Evolutionary conservation across 1,140 invertebrate genomes (phyloP).

Genomic region (Anoplolepis gracilipes): DNA sequence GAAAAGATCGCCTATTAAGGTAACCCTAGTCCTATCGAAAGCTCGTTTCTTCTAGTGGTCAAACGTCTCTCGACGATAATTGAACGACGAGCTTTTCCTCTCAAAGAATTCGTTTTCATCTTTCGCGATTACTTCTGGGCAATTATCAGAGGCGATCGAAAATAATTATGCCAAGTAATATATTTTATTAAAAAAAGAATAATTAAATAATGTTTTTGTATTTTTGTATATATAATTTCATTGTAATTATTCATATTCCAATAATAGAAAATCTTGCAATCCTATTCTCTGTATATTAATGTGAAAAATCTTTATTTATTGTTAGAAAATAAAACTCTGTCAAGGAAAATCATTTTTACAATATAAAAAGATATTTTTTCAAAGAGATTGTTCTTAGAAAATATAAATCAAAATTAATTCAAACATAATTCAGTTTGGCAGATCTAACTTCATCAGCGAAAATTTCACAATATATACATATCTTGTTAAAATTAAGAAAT

Average conservation of each 20-base stretch:
- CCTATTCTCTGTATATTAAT: background rate
- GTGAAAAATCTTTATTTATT: background rate
- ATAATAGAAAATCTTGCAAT: constrained; percentile 8
- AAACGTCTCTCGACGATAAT: constrained; percentile 55
- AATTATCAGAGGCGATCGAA: background rate
- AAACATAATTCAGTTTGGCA: background rate
- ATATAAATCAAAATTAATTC: too few species aligned
- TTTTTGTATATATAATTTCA: background rate
- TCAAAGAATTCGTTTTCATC: constrained; percentile 59
- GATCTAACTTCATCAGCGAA: background rate
- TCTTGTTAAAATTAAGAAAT: background rate
- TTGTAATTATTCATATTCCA: constrained; percentile 2
- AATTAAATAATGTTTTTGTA: background rate
- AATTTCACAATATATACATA: background rate
- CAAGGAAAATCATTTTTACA: background rate
- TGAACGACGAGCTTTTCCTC: constrained; percentile 50
- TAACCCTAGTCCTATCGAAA: constrained; percentile 59
- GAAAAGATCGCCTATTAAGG: constrained; percentile 61
- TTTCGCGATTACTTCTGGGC: constrained; percentile 19
- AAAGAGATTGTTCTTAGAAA: background rate
- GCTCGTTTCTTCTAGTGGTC: constrained; percentile 25
- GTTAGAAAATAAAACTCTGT: background rate
- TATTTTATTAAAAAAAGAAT: background rate
- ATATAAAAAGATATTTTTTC: background rate
- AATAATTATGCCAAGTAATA: constrained; percentile 30